Percentiles rank a stretch among this genome's conserved stretches.
These are phyloP conservation scores for Bombus soroeensis DNA, from an alignment of 1,140 invertebrate genomes.

Conservation along the genomic window DNA sequence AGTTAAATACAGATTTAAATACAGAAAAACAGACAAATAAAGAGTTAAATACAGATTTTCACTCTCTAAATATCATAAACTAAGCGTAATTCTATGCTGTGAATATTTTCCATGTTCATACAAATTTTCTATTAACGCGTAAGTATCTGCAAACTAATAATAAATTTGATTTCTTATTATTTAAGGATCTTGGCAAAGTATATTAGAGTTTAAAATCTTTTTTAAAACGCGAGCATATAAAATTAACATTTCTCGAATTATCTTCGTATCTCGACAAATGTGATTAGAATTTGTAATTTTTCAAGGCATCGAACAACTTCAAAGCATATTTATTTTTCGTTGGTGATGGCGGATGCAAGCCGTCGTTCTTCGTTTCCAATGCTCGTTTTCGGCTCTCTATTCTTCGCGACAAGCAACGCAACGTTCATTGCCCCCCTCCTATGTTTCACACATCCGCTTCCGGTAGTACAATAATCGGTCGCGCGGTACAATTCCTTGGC, in stretches of 20 bases:
- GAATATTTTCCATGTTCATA: too few species aligned
- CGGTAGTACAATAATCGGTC: constrained; percentile 81
- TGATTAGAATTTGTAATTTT: neutral
- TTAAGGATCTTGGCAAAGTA: too few species aligned
- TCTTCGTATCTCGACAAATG: neutral
- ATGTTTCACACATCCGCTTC: constrained; percentile 82
- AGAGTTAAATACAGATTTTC: too few species aligned
- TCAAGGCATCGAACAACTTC: neutral
- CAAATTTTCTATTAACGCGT: too few species aligned
- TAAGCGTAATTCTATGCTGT: too few species aligned
- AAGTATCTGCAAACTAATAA: too few species aligned
- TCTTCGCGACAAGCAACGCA: constrained; percentile 56
- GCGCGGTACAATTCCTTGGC: constrained; percentile 75
- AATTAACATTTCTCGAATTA: neutral
- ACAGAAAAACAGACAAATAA: too few species aligned
- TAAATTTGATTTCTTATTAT: too few species aligned
- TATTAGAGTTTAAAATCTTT: too few species aligned
- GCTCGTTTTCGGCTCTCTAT: constrained; percentile 62
- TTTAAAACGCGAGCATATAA: too few species aligned
- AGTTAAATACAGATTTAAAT: too few species aligned
- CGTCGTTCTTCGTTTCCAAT: constrained; percentile 36
- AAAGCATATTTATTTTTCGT: neutral
- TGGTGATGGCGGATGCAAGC: constrained; percentile 22
- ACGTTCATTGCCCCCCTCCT: constrained; percentile 77
- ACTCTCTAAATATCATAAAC: too few species aligned